Evolutionary conservation across 2,113 vertebrate species (phyloP).

Genomic region (Procapra przewalskii): DNA sequence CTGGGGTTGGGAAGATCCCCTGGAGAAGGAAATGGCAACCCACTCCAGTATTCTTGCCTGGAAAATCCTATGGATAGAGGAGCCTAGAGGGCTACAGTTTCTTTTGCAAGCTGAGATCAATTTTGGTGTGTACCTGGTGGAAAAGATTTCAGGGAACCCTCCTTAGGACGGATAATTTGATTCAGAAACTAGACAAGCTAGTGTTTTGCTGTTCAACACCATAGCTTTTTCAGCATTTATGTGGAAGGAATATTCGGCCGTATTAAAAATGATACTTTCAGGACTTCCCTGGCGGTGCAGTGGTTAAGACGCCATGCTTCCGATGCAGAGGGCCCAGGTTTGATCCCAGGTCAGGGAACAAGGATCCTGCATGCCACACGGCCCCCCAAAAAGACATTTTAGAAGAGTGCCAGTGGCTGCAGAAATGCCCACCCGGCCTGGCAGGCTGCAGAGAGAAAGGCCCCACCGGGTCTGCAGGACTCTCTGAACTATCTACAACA

Average conservation of each 20-base stretch:
- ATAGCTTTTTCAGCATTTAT: not conserved
- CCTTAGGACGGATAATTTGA: not conserved
- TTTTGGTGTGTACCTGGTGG: not conserved
- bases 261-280: not conserved
- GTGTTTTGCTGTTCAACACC: not conserved
- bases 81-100: rapidly evolving
- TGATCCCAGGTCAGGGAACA: not conserved
- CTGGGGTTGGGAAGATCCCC: not conserved
- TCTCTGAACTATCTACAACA: not conserved
- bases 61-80: not conserved
- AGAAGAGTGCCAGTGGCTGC: not conserved
- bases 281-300: rapidly evolving
- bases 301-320: not conserved
- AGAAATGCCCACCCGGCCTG: not conserved
- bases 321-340: not conserved
- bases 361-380: not conserved
- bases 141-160: not conserved
- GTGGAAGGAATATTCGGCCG: not conserved
- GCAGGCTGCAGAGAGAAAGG: rapidly evolving
- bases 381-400: not conserved
- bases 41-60: not conserved
- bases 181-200: not conserved
- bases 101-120: not conserved
- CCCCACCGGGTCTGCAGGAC: not conserved
- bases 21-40: not conserved